These are phyloP conservation scores for Pygathrix nemaeus DNA, from an alignment of 2,113 vertebrate genomes.

Conservation along the genomic window DNA sequence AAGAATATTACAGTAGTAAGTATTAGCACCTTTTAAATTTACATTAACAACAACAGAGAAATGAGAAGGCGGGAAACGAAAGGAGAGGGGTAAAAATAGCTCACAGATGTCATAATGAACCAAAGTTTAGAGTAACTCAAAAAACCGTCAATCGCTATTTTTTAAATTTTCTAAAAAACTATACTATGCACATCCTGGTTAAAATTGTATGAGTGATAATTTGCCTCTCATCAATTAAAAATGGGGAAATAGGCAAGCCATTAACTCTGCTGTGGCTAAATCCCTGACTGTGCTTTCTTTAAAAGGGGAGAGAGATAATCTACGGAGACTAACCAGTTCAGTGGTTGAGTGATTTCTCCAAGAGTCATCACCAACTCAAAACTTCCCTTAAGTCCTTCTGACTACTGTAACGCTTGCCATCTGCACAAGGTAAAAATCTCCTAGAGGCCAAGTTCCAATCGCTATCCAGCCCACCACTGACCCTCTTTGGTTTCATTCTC, in stretches of 20 bases:
- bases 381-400: background rate
- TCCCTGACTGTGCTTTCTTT: background rate
- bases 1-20: conserved; percentile 23
- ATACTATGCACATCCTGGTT: background rate
- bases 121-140: conserved; percentile 45
- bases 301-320: background rate
- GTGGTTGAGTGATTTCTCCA: background rate
- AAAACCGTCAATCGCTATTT: conserved; percentile 27
- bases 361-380: background rate
- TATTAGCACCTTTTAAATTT: conserved; percentile 57
- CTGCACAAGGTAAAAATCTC: background rate
- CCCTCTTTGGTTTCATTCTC: background rate
- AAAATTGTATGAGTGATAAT: conserved; percentile 49
- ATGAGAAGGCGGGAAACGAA: conserved; percentile 21
- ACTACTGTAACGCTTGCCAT: background rate
- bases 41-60: conserved; percentile 55
- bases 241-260: background rate
- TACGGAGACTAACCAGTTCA: background rate
- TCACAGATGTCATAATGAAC: conserved; percentile 38
- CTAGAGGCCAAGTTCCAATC: background rate
- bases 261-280: background rate
- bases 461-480: background rate
- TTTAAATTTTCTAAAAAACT: conserved; percentile 27
- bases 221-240: conserved; percentile 51
- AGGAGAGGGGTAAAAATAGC: background rate